A percentile compares a stretch with the other conserved stretches of the same genome.
Evolutionary conservation across 2,113 vertebrate genomes (phyloP).

Genomic region (Periophthalmodon schlosseri): DNA sequence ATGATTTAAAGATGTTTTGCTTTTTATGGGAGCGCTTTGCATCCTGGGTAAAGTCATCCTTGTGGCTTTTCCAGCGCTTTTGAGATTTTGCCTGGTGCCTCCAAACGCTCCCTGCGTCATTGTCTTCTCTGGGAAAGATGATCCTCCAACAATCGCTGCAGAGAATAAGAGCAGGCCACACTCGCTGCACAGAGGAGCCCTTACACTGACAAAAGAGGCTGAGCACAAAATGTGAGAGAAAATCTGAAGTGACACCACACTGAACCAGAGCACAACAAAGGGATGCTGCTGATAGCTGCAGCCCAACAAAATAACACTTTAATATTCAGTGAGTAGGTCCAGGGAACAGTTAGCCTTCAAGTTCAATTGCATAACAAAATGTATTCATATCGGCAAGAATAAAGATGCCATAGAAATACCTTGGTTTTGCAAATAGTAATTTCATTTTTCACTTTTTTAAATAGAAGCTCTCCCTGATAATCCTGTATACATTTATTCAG

Average conservation of each 20-base stretch:
- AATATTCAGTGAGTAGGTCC: constrained; percentile 25
- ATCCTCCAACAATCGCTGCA: constrained; percentile 41
- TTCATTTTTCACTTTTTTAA: too few species aligned
- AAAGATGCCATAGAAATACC: too few species aligned
- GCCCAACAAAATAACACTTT: constrained; percentile 19
- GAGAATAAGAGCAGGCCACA: constrained; percentile 34
- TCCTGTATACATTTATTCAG: too few species aligned
- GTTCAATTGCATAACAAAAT: background rate
- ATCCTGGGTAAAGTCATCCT: background rate
- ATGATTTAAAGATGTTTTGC: background rate
- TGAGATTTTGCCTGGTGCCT: constrained; percentile 18
- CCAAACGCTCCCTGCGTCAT: constrained; percentile 17
- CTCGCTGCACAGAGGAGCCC: constrained; percentile 22
- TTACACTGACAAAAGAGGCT: constrained; percentile 9
- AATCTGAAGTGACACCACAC: constrained; percentile 26
- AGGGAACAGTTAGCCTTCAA: background rate
- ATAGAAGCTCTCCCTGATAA: too few species aligned
- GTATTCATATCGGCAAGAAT: too few species aligned
- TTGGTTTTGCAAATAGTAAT: too few species aligned
- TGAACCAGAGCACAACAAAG: constrained; percentile 39
- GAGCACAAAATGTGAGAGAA: constrained; percentile 17
- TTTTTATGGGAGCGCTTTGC: background rate
- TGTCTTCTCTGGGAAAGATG: constrained; percentile 27
- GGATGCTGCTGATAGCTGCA: constrained; percentile 25
- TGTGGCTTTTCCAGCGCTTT: background rate